Percentiles rank a stretch among this genome's conserved stretches.
Conservation (phyloP, 2,113 vertebrate species). For the Phylloscopus trochiloides region DNA sequence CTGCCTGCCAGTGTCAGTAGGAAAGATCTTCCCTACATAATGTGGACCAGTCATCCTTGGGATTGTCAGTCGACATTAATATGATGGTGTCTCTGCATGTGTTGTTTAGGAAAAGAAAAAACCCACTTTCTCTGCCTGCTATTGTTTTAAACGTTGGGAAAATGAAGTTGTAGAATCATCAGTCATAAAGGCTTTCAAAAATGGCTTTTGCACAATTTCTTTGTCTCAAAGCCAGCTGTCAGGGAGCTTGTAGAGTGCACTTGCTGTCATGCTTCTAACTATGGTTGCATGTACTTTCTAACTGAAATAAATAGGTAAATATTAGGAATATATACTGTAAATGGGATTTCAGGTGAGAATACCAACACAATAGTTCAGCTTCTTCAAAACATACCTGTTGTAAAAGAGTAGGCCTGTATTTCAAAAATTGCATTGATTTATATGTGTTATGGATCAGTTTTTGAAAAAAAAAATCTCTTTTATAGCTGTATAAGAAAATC, state of each 20-base stretch:
- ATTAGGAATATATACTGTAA: background rate
- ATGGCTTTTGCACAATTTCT: background rate
- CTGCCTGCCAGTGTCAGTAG: background rate
- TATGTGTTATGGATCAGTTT: background rate
- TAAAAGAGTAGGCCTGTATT: background rate
- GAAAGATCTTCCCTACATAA: background rate
- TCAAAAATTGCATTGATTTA: background rate
- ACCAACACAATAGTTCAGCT: background rate
- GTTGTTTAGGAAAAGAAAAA: background rate
- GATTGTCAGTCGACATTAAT: background rate
- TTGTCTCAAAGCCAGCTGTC: background rate
- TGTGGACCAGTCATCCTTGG: background rate
- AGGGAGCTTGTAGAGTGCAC: background rate
- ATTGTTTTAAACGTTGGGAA: background rate
- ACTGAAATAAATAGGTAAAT: background rate
- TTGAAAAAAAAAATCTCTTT: background rate
- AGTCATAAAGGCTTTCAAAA: background rate
- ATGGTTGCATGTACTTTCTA: background rate
- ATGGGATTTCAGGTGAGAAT: background rate
- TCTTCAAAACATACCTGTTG: background rate
- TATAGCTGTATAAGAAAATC: background rate
- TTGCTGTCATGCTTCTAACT: background rate
- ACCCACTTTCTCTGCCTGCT: background rate
- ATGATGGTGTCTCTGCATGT: background rate
- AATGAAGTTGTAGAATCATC: background rate